Base-by-base conservation (phyloP, 2,113 vertebrate genomes). In the Otis tarda region DNA sequence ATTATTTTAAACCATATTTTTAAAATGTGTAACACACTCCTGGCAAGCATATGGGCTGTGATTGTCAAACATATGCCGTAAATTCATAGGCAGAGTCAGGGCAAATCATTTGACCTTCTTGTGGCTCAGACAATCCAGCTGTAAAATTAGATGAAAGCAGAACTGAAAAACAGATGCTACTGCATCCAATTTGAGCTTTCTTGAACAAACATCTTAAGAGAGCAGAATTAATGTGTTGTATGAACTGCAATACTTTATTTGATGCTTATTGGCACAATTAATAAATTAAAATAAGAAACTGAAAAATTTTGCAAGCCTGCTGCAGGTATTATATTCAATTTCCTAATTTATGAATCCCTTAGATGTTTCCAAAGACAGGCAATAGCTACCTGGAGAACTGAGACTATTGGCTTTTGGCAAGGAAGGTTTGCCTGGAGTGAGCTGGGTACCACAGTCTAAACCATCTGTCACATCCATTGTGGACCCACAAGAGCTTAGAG, bases 141-240 rank as follows among this genome's bases (percentile, higher is more conserved):
- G 97, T 96, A 96, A 97, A 97, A 97, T 96, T 96, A 97, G 95
- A 97, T 97, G 97, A 97, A 97, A 97, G 96, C 67, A 94, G 83
- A 92, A 91, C 93, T 64, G 91, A 86, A 93, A 89, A 97, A 71
- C 94, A 97, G 94, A 97, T 96, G 97, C 87, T 97, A 75, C 87
- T 91, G 89, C 79, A 85, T 86, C 84, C 70, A 95, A 31, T 92
- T 85, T 94, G 57, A 85, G 87, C 63, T 90, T 95, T 95, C 37
- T n/a, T 93, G 70, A 96, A 53, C 71, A 95, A 96, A 97, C 75
- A 75, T 84, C 93, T 88, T 93, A 95, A 93, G 59, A 53, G 64
- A 85, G 25, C 16, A 55, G 68, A 94, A 96, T 96, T 83, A 87
- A 83, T 76, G 41, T 30, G n/a, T 75, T 37, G 23, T 37, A 28